Evolutionary conservation across 2,888 invertebrate genomes (phyloP), one percentile per base, ranked within the genome.

Genomic region (Scrobipalpa atriplicella): DNA sequence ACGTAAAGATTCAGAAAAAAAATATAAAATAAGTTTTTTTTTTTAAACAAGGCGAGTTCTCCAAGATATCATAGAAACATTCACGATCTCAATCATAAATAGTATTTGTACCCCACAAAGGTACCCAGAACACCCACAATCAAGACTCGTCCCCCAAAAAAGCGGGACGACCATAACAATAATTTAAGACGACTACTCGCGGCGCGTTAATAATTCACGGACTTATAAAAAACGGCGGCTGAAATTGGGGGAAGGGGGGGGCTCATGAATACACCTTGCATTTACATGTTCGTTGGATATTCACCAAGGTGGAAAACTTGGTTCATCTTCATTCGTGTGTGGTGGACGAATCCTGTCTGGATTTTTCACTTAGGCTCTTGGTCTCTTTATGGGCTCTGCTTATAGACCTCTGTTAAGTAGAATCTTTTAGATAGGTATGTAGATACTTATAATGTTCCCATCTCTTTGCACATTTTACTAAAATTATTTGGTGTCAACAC

Each of bases 241-340:
- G 72, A 83, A 83, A 84, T 84, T 82, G 82, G 75, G 81, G 74
- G 74, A 71, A 70, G 82, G 75, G 81, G 74, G 74, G 71, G 70
- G 71, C 77, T 79, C 78, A 72, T 78, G 82, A 81, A 83, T 82
- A 79, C 79, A 72, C 78, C 76, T 75, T 81, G 83, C 84, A 88
- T 88, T 86, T 86, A 85, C 87, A 87, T 87, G 81, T 75, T 79
- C 86, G 85, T 88, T 83, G 83, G 83, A 82, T 82, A 87, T 88
- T 86, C 86, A 87, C 78, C 71, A 67, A 69, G 71, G 70, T 69
- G 29, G 29, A 29, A 29, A 29, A 2, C 2, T 29, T 29, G 29
- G 62, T 70, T 63, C 70, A 52, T 16, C 52, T 52, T 16, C 5
- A 5, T n/a, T 18, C 9, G 19, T 52, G 18, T 16, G n/a, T 13